These are phyloP conservation scores for Corydoras sp. DNA, from an alignment of 2,113 vertebrate genomes.

Conservation along the genomic window DNA sequence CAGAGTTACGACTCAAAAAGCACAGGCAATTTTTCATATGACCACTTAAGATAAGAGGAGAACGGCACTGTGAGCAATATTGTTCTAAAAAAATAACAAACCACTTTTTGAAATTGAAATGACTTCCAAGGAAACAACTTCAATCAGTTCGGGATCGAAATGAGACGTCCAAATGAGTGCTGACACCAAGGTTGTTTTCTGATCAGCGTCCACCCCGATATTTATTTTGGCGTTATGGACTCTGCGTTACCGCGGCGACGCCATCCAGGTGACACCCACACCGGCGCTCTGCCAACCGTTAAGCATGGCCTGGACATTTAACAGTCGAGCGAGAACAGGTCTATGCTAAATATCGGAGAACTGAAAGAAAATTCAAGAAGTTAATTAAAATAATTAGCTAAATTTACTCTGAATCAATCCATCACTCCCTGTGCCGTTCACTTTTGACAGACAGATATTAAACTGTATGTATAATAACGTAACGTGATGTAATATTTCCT, in stretches of 20 bases:
- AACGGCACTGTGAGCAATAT: slow-evolving; percentile 24
- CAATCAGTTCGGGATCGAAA: not conserved
- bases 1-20: slow-evolving; percentile 39
- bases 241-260: not conserved
- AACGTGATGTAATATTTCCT: too few relatives aligned
- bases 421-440: too few relatives aligned
- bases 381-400: too few relatives aligned
- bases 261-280: too few relatives aligned
- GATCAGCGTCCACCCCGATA: not conserved
- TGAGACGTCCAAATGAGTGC: slow-evolving; percentile 12
- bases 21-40: slow-evolving; percentile 37
- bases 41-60: slow-evolving; percentile 17
- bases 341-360: too few relatives aligned
- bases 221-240: not conserved
- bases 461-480: too few relatives aligned
- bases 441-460: too few relatives aligned
- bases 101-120: slow-evolving; percentile 14
- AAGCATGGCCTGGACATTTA: too few relatives aligned
- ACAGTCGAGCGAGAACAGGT: too few relatives aligned
- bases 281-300: too few relatives aligned
- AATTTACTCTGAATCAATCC: too few relatives aligned
- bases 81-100: slow-evolving; percentile 15
- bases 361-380: too few relatives aligned
- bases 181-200: not conserved
- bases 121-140: slow-evolving; percentile 8